Evolutionary conservation across 2,113 vertebrate species (phyloP).

Genomic region (Tretioscincus oriximinensis): DNA sequence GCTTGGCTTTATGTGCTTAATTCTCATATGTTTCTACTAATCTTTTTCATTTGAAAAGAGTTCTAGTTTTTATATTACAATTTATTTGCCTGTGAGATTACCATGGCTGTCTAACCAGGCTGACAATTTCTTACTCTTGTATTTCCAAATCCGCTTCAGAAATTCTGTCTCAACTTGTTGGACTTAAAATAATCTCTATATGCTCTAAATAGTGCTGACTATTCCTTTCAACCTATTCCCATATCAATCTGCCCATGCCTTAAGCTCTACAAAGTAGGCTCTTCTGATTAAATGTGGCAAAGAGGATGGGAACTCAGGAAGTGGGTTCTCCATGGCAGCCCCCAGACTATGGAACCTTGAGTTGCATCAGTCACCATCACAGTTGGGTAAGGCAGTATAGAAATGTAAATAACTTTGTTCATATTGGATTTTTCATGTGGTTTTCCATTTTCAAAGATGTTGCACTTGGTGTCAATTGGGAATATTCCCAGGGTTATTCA

Average conservation of each 20-base stretch:
- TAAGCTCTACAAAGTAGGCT: too few relatives aligned
- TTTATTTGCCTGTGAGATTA: not conserved
- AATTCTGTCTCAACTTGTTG: not conserved
- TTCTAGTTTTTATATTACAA: not conserved
- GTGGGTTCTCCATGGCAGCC: too few relatives aligned
- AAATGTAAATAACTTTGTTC: not conserved
- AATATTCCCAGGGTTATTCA: not conserved
- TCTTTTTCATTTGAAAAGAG: not conserved
- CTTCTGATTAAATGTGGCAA: too few relatives aligned
- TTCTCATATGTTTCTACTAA: not conserved
- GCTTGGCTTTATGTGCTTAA: not conserved
- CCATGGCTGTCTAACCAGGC: not conserved
- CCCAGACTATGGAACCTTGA: not conserved
- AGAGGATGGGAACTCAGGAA: too few relatives aligned
- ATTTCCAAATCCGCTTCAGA: not conserved
- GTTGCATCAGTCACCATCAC: not conserved
- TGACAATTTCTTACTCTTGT: not conserved
- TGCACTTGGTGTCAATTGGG: not conserved
- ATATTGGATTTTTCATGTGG: not conserved
- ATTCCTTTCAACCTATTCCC: not conserved
- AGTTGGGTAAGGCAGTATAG: not conserved
- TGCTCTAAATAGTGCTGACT: not conserved
- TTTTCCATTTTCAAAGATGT: not conserved
- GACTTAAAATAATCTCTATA: not conserved
- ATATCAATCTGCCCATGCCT: too few relatives aligned